phyloP scores from a whole-genome alignment of 2,113 vertebrate species.

The Myotis yumanensis region DNA sequence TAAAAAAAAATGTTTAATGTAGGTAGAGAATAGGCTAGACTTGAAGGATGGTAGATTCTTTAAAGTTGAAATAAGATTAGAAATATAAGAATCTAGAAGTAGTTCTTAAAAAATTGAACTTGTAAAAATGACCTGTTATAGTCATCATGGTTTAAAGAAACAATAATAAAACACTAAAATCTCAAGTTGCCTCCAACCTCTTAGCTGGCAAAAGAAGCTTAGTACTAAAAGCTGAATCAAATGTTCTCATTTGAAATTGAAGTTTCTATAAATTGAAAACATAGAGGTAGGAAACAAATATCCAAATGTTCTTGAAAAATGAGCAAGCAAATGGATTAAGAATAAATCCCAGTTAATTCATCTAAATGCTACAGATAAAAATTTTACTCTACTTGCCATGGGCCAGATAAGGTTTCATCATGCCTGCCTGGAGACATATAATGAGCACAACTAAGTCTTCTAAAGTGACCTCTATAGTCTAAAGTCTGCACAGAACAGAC shows the following conservation, averaged over 20 bases:
- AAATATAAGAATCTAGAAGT: conserved; percentile 25
- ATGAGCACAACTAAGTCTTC: not conserved
- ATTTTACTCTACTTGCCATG: not conserved
- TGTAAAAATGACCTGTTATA: conserved; percentile 25
- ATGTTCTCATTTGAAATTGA: not conserved
- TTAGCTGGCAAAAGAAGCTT: conserved; percentile 32
- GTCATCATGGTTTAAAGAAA: conserved; percentile 28
- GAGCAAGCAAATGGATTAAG: conserved; percentile 33
- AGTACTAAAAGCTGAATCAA: not conserved
- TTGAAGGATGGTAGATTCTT: not conserved
- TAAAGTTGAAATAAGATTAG: conserved; percentile 29
- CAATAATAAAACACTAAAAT: conserved; percentile 29
- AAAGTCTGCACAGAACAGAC: not conserved
- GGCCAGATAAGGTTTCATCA: not conserved
- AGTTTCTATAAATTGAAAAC: conserved; percentile 33
- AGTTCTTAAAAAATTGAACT: not conserved
- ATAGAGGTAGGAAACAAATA: conserved; percentile 31
- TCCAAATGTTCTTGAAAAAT: conserved; percentile 48
- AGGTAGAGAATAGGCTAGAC: not conserved
- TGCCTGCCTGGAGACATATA: not conserved
- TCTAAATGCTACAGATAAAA: not conserved
- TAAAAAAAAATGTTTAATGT: not conserved
- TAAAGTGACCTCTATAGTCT: not conserved
- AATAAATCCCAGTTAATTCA: not conserved
- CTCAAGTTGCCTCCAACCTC: conserved; percentile 29